Conservation (phyloP, 2,888 invertebrate species). For the Tenthredo livida region DNA sequence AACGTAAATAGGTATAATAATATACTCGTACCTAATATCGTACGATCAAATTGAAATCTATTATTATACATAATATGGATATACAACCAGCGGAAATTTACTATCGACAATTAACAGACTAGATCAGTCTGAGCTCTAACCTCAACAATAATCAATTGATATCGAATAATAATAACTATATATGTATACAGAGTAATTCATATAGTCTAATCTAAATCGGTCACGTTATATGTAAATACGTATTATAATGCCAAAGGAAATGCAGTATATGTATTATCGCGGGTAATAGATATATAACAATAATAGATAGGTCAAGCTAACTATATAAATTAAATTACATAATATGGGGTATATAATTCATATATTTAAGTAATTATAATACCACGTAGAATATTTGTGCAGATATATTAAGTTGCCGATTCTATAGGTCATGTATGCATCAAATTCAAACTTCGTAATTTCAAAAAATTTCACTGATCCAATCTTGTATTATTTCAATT, state of each 20-base stretch:
- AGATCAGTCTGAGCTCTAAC: too few relatives aligned
- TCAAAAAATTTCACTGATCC: background rate
- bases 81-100: background rate
- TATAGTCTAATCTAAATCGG: background rate
- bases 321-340: conserved; percentile 4
- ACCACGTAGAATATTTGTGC: background rate
- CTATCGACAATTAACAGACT: conserved; percentile 3
- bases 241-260: conserved; percentile 41
- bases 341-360: background rate
- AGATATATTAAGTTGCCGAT: background rate
- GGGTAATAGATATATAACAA: conserved; percentile 33
- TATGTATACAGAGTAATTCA: background rate
- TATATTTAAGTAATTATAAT: background rate
- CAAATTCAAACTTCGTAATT: background rate
- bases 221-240: conserved; percentile 37
- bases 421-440: background rate
- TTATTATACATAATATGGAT: background rate
- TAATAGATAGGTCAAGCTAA: background rate
- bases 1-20: background rate
- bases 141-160: conserved; percentile 30
- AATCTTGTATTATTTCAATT: too few relatives aligned
- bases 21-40: background rate
- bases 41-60: background rate
- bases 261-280: conserved; percentile 29
- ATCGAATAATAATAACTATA: conserved; percentile 15